Evolutionary conservation across 1,140 invertebrate species (phyloP).

Genomic region (Cryptotermes secundus): DNA sequence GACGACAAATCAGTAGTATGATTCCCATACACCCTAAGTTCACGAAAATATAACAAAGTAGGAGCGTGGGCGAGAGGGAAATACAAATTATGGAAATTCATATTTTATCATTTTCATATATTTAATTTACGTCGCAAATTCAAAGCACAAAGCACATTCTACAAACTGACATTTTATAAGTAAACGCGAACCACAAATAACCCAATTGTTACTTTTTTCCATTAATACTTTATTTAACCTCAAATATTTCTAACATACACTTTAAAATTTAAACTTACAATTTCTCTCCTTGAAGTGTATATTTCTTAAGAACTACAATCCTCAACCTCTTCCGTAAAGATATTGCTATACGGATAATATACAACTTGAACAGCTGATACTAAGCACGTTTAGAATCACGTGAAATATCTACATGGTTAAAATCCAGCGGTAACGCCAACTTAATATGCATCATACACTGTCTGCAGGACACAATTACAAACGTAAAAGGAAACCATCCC

Average conservation of each 20-base stretch:
- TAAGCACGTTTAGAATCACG: neutral
- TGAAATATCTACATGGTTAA: neutral
- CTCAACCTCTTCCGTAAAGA: neutral
- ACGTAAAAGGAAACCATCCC: neutral
- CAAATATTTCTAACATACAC: neutral
- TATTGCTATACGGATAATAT: neutral
- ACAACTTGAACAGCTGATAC: neutral
- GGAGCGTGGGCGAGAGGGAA: too few species aligned
- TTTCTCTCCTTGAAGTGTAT: neutral
- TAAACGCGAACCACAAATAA: too few species aligned
- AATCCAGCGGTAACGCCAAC: too few species aligned
- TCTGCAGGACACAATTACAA: neutral
- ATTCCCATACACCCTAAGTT: too few species aligned
- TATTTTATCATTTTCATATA: too few species aligned
- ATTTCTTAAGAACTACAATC: neutral
- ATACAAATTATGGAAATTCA: too few species aligned
- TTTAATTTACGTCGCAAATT: too few species aligned
- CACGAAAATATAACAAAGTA: too few species aligned
- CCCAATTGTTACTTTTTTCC: neutral
- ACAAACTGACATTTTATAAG: too few species aligned
- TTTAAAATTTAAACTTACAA: conserved; percentile 1
- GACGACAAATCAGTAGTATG: too few species aligned
- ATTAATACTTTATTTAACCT: neutral
- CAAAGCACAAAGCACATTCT: too few species aligned
- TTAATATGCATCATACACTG: neutral